phyloP scores from a whole-genome alignment of 2,797 vertebrate genomes.

The Heteromormyrus szaboi region DNA sequence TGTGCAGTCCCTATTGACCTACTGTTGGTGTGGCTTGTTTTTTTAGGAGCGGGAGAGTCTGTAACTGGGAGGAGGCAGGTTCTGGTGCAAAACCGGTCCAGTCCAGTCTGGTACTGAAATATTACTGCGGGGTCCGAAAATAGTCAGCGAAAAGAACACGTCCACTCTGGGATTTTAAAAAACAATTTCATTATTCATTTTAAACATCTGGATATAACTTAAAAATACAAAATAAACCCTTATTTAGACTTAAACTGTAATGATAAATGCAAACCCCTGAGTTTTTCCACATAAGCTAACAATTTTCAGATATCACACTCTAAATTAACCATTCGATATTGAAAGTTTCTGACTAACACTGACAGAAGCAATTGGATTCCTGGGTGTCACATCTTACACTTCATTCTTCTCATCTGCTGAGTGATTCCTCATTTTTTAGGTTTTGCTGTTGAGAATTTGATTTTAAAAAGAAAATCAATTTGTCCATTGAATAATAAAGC shows the following conservation, averaged over 20 bases:
- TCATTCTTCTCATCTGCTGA: not conserved
- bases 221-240: not conserved
- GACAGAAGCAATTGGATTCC: not conserved
- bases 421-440: not conserved
- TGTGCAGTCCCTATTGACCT: slow-evolving; percentile 45
- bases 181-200: not conserved
- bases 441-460: not conserved
- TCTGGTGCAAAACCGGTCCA: slow-evolving; percentile 57
- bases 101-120: slow-evolving; percentile 23
- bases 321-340: slow-evolving; percentile 28
- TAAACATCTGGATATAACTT: not conserved
- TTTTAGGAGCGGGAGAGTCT: slow-evolving; percentile 45
- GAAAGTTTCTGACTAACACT: slow-evolving; percentile 16
- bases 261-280: not conserved
- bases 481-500: not conserved
- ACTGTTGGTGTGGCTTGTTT: not conserved
- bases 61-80: slow-evolving; percentile 61
- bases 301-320: slow-evolving; percentile 39
- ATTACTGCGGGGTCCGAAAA: not conserved
- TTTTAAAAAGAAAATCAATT: not conserved
- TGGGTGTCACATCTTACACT: not conserved
- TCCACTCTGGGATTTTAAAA: not conserved
- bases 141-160: not conserved
- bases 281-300: not conserved
- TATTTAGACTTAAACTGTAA: not conserved